Conservation (phyloP, 2,113 vertebrate species). For the Dipodomys ordii region DNA sequence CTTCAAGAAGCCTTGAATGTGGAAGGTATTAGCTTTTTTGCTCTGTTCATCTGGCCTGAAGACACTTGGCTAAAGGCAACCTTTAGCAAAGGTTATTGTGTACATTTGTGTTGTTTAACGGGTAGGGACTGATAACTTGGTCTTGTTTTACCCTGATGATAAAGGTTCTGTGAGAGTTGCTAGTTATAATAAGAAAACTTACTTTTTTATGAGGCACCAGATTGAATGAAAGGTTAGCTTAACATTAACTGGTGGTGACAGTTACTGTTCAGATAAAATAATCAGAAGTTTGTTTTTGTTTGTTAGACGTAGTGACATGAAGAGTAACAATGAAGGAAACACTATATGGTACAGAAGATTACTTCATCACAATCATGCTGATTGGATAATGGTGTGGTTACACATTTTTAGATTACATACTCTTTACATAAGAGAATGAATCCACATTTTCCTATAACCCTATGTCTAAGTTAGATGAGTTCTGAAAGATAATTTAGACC, state of each 20-base stretch:
- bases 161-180: background rate
- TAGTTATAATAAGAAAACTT: constrained; percentile 21
- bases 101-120: background rate
- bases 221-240: constrained; percentile 36
- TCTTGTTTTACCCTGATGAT: constrained; percentile 25
- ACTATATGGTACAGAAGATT: background rate
- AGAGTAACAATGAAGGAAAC: background rate
- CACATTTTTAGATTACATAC: background rate
- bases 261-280: background rate
- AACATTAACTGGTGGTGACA: background rate
- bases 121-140: background rate
- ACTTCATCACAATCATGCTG: background rate
- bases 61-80: background rate
- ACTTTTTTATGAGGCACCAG: background rate
- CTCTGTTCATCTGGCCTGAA: background rate
- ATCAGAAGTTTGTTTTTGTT: constrained; percentile 31
- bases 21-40: background rate
- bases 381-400: background rate
- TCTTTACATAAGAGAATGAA: background rate
- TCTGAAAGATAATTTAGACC: constrained; percentile 3
- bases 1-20: background rate
- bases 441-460: background rate
- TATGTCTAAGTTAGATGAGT: background rate
- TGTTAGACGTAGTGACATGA: constrained; percentile 21
- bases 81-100: background rate